Evolutionary conservation across 2,113 vertebrate genomes (phyloP).

Genomic region (Malurus alboscapulatus): DNA sequence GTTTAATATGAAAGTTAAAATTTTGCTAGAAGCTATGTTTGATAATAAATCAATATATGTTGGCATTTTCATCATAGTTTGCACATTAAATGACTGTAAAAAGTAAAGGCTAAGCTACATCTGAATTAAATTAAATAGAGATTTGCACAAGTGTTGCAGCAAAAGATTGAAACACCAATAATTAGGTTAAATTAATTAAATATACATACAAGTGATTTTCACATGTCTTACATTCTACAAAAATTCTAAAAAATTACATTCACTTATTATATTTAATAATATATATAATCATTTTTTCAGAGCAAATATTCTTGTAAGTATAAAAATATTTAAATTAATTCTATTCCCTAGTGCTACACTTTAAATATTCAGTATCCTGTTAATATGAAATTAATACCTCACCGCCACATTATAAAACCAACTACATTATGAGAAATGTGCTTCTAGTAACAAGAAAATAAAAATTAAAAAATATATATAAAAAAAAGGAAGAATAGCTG

Average conservation of each 20-base stretch:
- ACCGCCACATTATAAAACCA: not conserved
- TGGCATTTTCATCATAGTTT: constrained; percentile 53
- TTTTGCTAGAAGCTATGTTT: constrained; percentile 13
- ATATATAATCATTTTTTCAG: not conserved
- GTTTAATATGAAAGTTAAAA: constrained; percentile 46
- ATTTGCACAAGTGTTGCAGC: constrained; percentile 24
- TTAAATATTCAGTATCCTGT: not conserved
- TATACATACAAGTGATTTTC: not conserved
- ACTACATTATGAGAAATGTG: not conserved
- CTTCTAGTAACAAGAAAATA: not conserved
- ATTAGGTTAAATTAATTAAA: not conserved
- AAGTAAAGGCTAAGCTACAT: not conserved
- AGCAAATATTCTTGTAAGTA: not conserved
- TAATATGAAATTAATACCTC: not conserved
- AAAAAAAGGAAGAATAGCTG: not conserved
- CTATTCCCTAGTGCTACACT: not conserved
- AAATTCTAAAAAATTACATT: not conserved
- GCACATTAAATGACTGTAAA: not conserved
- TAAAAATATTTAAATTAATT: not conserved
- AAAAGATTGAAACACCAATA: constrained; percentile 23
- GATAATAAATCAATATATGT: constrained; percentile 12
- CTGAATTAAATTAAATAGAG: constrained; percentile 4
- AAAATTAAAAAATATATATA: not conserved
- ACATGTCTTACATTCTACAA: not conserved
- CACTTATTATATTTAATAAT: not conserved